Conservation (phyloP, 92 coral and sea anemone genomes). For the Zoanthus solanderi region DNA sequence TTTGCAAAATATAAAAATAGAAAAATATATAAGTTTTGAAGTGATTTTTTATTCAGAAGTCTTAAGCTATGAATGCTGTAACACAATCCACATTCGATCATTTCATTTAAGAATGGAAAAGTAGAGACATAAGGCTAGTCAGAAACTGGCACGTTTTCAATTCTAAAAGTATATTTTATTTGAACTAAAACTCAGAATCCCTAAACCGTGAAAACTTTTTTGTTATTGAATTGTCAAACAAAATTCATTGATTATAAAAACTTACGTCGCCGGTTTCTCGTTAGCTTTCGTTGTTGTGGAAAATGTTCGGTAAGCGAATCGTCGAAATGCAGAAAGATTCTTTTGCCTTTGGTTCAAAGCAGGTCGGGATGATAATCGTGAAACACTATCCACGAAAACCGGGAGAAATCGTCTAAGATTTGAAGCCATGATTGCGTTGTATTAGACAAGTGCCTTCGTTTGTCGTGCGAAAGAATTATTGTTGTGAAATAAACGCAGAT, state of each 20-base stretch:
- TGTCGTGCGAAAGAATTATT: neutral
- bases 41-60: too few species aligned
- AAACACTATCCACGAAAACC: neutral
- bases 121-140: too few species aligned
- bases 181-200: too few species aligned
- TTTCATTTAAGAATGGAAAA: too few species aligned
- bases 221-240: neutral
- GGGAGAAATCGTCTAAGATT: neutral
- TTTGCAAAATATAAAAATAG: too few species aligned
- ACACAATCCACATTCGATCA: too few species aligned
- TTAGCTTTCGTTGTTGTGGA: neutral
- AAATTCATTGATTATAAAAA: neutral
- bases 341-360: neutral
- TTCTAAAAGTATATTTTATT: too few species aligned
- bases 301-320: neutral
- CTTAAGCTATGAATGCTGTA: too few species aligned
- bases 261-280: conserved; percentile 14
- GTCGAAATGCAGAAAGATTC: neutral
- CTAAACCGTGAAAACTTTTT: too few species aligned
- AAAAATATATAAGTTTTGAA: too few species aligned
- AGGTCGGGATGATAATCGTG: neutral
- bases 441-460: neutral
- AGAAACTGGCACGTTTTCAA: too few species aligned
- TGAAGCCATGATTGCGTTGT: neutral
- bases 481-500: too few species aligned